Evolutionary conservation across 2,797 vertebrate genomes (phyloP).

Genomic region (Oryzias dopingdopingensis): DNA sequence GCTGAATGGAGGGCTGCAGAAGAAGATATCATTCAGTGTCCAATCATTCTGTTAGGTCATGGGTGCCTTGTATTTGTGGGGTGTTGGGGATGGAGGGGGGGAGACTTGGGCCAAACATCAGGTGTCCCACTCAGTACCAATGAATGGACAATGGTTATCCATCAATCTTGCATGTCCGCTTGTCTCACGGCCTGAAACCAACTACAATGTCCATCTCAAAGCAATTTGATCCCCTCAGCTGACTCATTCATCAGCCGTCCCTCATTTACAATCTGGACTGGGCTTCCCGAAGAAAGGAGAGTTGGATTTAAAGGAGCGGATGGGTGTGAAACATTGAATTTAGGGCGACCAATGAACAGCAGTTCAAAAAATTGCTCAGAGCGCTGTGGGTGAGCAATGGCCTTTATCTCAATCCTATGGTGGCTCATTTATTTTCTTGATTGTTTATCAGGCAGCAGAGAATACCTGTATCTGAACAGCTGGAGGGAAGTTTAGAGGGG

Average conservation of each 20-base stretch:
- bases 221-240: slow-evolving; percentile 74
- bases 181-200: slow-evolving; percentile 65
- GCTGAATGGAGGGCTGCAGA: slow-evolving; percentile 57
- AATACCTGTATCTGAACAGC: slow-evolving; percentile 62
- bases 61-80: slow-evolving; percentile 52
- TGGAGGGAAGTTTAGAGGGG: slow-evolving; percentile 67
- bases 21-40: slow-evolving; percentile 68
- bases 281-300: slow-evolving; percentile 43
- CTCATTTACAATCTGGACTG: slow-evolving; percentile 69
- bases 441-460: slow-evolving; percentile 73
- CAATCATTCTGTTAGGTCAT: slow-evolving; percentile 66
- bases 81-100: slow-evolving; percentile 48
- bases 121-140: slow-evolving; percentile 67
- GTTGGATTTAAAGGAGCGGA: slow-evolving; percentile 41
- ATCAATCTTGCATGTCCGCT: slow-evolving; percentile 76
- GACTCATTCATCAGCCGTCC: slow-evolving; percentile 75
- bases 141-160: slow-evolving; percentile 77
- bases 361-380: slow-evolving; percentile 59
- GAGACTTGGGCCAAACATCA: slow-evolving; percentile 66
- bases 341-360: slow-evolving; percentile 41
- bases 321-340: slow-evolving; percentile 61
- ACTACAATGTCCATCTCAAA: slow-evolving; percentile 76
- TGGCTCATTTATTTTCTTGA: slow-evolving; percentile 71
- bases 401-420: slow-evolving; percentile 57
- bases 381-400: slow-evolving; percentile 48